Evolutionary conservation across 2,113 vertebrate species (phyloP).

Genomic region (Notechis scutatus): DNA sequence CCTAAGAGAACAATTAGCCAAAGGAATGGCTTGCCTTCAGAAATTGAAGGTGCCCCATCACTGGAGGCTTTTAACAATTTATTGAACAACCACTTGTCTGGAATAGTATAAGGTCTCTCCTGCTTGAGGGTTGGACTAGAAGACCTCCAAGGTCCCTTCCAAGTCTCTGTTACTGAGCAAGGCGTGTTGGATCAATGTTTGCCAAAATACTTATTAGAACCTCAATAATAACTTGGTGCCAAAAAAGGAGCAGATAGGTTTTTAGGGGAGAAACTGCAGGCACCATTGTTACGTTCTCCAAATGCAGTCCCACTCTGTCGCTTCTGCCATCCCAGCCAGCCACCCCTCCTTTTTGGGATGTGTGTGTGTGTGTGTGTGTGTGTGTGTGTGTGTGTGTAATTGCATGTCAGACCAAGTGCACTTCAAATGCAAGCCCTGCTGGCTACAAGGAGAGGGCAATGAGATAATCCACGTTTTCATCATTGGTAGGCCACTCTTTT

Average conservation of each 20-base stretch:
- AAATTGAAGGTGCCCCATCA: background rate
- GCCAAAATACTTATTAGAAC: background rate
- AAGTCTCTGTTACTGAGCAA: background rate
- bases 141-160: background rate
- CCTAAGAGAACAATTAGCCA: background rate
- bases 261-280: conserved; percentile 51
- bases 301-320: conserved; percentile 2
- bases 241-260: conserved; percentile 32
- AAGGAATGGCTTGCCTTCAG: background rate
- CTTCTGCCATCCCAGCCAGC: background rate
- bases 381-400: conserved; percentile 57
- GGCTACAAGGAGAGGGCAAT: conserved; percentile 81
- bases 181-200: background rate
- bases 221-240: background rate
- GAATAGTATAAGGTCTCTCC: background rate
- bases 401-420: conserved; percentile 81
- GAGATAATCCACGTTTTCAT: conserved; percentile 93
- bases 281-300: background rate
- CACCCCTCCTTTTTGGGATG: background rate
- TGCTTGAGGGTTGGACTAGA: background rate
- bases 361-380: conserved; percentile 31
- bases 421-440: conserved; percentile 72
- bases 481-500: conserved; percentile 87
- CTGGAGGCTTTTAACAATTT: background rate
- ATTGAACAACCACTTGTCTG: background rate